Evolutionary conservation across 1,140 invertebrate species (phyloP).

Genomic region (Drosophila carrolli): DNA sequence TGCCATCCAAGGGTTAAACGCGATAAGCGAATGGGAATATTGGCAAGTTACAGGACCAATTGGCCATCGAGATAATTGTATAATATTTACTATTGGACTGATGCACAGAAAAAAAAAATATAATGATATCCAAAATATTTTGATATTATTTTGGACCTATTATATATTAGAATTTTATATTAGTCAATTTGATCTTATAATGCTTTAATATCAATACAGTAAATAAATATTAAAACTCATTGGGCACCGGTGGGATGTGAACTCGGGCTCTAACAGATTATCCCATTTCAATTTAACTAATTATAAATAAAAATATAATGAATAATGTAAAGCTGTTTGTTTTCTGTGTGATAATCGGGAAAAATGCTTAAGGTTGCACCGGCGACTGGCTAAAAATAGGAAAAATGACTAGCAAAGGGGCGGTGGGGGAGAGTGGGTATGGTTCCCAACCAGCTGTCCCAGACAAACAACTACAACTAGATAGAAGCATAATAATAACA

Average conservation of each 20-base stretch:
- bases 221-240: too few relatives aligned
- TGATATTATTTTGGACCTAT: too few relatives aligned
- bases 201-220: too few relatives aligned
- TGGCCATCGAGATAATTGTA: constrained; percentile 18
- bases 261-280: too few relatives aligned
- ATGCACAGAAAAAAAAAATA: neutral
- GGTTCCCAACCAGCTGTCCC: constrained; percentile 51
- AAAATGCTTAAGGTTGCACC: constrained; percentile 49
- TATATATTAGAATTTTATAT: too few relatives aligned
- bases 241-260: too few relatives aligned
- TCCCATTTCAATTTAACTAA: too few relatives aligned
- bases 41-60: constrained; percentile 18
- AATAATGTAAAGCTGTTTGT: neutral
- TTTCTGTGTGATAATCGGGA: constrained; percentile 1
- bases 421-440: constrained; percentile 8
- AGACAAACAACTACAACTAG: constrained; percentile 45
- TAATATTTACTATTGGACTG: neutral
- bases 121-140: too few relatives aligned
- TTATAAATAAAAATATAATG: neutral
- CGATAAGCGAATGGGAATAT: constrained; percentile 24
- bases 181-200: too few relatives aligned
- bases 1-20: constrained; percentile 11
- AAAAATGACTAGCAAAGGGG: constrained; percentile 12
- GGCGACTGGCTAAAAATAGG: constrained; percentile 59
- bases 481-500: constrained; percentile 39